These are phyloP conservation scores for Clavelina lepadiformis DNA, from an alignment of 23 tunicate genomes.

Conservation along the genomic window DNA sequence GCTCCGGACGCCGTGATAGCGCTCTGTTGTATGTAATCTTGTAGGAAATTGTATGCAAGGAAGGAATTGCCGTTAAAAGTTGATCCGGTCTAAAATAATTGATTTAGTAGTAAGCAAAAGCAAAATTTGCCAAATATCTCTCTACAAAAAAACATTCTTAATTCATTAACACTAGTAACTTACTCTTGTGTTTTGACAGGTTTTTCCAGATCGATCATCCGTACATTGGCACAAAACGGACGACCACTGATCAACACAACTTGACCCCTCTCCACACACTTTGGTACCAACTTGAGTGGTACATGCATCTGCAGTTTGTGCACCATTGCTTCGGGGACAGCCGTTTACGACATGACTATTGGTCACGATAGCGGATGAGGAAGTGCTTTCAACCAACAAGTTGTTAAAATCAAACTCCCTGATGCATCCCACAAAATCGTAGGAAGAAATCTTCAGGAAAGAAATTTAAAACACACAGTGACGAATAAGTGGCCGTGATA, in stretches of 20 bases:
- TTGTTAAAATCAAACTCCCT: constrained; percentile 32
- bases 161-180: neutral
- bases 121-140: neutral
- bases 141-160: neutral
- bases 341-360: constrained; percentile 23
- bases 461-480: too few species aligned
- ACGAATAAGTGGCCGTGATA: too few species aligned
- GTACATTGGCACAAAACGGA: constrained; percentile 49
- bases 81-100: constrained; percentile 60
- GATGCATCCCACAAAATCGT: constrained; percentile 80
- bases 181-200: constrained; percentile 55
- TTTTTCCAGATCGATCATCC: constrained; percentile 33
- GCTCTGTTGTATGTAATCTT: constrained; percentile 7
- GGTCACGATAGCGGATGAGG: constrained; percentile 12
- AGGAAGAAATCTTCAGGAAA: constrained; percentile 65
- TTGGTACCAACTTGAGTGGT: neutral
- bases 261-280: constrained; percentile 30
- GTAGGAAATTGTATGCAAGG: constrained; percentile 17
- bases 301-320: constrained; percentile 17
- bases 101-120: neutral
- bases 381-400: constrained; percentile 3
- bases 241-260: constrained; percentile 60
- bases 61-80: constrained; percentile 40
- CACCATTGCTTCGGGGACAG: constrained; percentile 17
- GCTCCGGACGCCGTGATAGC: constrained; percentile 10